Base-by-base conservation (phyloP, 1,140 invertebrate genomes). In the Aricia agestis region DNA sequence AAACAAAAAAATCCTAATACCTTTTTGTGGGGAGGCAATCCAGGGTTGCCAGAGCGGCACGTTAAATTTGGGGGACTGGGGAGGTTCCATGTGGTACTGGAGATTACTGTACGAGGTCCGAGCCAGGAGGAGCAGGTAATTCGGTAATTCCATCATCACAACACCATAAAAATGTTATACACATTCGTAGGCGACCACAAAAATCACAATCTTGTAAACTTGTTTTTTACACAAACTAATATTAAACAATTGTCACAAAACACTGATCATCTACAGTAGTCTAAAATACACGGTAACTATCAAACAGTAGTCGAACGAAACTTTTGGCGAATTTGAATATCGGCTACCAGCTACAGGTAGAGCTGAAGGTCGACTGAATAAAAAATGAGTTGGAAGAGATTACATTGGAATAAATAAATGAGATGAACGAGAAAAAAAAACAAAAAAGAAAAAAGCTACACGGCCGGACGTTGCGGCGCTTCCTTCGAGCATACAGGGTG, bases 361-460 rank as follows among this genome's bases (percentile, higher is more conserved):
- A 80, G 89, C 87, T 91, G 85, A 90, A 90, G 87, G 87, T 83
- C 87, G 87, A 92, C 88, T 92, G 89, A 91, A 92, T 91, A 92
- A 92, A 92, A 92, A 92, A 90, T 82, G 82, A 88, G 86, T 81
- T 90, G 86, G 89, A 90, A 89, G 87, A 91, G 89, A 92, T 92
- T 92, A 92, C 90, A 92, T 92, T 91, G 90, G 90, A 92, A 92
- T 91, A 92, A 92, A 92, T 92, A 92, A 92, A 92, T 90, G 89
- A 90, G 88, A 91, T 90, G 89, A 92, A 91, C 89, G 86, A 90
- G 90, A 89, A 89, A 87, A 81, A 89, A 91, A 88, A 77, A 85
- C 88, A 89, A 88, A 90, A 82, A 36, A 36, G 9, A 82, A 90
- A 84, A 86, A 90, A 79, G 86, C 86, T 84, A 91, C 86, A 91